A percentile compares a stretch with the other conserved stretches of the same genome.
These are phyloP conservation scores for Subanguina moxae DNA, from an alignment of 1,140 invertebrate genomes.

Conservation along the genomic window DNA sequence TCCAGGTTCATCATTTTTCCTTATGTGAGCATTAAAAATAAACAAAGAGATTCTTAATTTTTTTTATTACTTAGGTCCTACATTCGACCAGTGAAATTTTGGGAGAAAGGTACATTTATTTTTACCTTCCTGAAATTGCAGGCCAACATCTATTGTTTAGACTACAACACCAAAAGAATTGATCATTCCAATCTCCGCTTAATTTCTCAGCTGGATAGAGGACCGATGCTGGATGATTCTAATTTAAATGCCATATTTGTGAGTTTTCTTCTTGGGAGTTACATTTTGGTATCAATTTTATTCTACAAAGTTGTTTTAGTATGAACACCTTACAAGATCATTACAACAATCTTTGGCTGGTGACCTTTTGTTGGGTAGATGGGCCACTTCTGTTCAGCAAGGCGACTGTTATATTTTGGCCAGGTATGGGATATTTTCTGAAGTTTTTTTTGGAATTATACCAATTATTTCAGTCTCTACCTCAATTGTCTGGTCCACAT, in stretches of 20 bases:
- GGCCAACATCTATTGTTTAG: slow-evolving; percentile 14
- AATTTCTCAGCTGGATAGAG: slow-evolving; percentile 86
- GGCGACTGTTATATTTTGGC: slow-evolving; percentile 86
- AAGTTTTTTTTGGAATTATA: too few species aligned
- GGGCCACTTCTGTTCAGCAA: slow-evolving; percentile 55
- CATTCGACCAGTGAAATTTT: slow-evolving; percentile 93
- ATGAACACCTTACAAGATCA: slow-evolving; percentile 92
- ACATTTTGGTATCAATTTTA: background rate
- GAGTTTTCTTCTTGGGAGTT: background rate
- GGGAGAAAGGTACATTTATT: slow-evolving; percentile 75
- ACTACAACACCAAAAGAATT: slow-evolving; percentile 76
- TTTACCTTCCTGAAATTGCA: slow-evolving; percentile 70
- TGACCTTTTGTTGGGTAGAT: slow-evolving; percentile 23
- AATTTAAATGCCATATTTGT: slow-evolving; percentile 94
- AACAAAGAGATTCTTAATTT: too few species aligned
- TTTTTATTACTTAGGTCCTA: slow-evolving; percentile 95
- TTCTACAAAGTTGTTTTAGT: slow-evolving; percentile 60
- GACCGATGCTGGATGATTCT: slow-evolving; percentile 84
- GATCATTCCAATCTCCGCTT: slow-evolving; percentile 94
- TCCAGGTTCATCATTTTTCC: slow-evolving; percentile 79
- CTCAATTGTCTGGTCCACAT: slow-evolving; percentile 95
- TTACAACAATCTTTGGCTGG: slow-evolving; percentile 79
- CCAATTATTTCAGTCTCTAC: slow-evolving; percentile 77
- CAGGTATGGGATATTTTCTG: too few species aligned
- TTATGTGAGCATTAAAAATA: background rate